A percentile compares a stretch with the other conserved stretches of the same genome.
Evolutionary conservation across 2,797 vertebrate genomes (phyloP).

Genomic region (Sylvia borin): DNA sequence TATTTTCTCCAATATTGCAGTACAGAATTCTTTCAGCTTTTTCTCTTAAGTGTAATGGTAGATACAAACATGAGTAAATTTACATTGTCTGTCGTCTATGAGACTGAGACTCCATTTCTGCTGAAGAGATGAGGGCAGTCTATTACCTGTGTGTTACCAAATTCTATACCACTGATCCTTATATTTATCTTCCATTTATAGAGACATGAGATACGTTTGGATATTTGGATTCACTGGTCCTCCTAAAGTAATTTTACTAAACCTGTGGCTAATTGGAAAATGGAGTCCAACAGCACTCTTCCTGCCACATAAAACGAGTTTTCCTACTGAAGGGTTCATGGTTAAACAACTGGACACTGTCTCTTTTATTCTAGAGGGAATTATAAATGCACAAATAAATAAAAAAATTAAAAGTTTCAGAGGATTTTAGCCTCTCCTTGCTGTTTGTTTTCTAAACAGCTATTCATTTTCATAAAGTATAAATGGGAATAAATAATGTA

Average conservation of each 20-base stretch:
- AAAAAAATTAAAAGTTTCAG: background rate
- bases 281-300: background rate
- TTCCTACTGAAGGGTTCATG: background rate
- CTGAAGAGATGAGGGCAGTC: background rate
- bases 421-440: background rate
- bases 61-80: background rate
- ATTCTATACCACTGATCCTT: background rate
- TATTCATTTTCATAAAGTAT: constrained; percentile 49
- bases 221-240: background rate
- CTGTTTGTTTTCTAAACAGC: background rate
- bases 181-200: background rate
- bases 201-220: background rate
- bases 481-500: constrained; percentile 41
- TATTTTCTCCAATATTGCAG: background rate
- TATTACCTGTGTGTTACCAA: background rate
- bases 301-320: background rate
- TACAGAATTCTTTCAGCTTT: background rate
- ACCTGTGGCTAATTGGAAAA: background rate
- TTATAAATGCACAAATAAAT: background rate
- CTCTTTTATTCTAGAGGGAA: background rate
- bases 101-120: background rate
- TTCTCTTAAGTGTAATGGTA: background rate
- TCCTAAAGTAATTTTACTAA: background rate
- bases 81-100: background rate
- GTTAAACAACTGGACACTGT: background rate